Base-by-base conservation (phyloP, 1,140 invertebrate genomes). In the Probaryconus sp. region DNA sequence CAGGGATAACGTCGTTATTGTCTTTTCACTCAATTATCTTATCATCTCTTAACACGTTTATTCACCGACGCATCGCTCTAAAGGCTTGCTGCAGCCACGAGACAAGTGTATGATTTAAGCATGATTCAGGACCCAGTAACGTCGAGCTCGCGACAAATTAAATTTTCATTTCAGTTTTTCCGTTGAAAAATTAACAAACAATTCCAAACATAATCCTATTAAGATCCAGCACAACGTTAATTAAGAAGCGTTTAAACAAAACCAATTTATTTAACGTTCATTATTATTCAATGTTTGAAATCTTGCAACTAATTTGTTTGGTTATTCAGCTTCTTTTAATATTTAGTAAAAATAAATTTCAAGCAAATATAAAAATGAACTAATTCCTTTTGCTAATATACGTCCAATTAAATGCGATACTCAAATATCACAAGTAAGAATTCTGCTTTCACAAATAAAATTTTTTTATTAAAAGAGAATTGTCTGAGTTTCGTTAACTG, bases 11-110 rank as follows among this genome's bases (percentile, higher is more conserved):
- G 53, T 18, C 40, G 33, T 30, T 20, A 31, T 47, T 50, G 31
- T 24, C 16, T 45, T 55, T 65, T 47, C 24, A 65, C 16, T 21
- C 21, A 56, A 56, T 67, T 50, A 56, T 67, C 63, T 67, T 42
- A 48, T 56, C 51, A 48, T 56, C 45, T 42, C 14, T 48, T 58
- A 58, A 67, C 40, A n/a, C 35, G 17, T 51, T 68, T 58, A 58
- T 40, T 58, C 50, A 58, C 28, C 7, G 24, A 56, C 20, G 43
- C 9, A 37, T 24, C 31, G 7, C 31, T 53, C 31, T 55, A 65
- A 47, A 14, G 48, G 30, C 40, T 13, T 11, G 14, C n/a, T n/a
- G n/a, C 9, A 16, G 50, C 14, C 47, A 65, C 26, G 21, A 48
- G 40, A 55, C 31, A 26, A 9, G 26, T 33, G n/a, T 13, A 60